Evolutionary conservation across 92 coral and sea anemone species (phyloP).

Genomic region (Meandrina meandrites): DNA sequence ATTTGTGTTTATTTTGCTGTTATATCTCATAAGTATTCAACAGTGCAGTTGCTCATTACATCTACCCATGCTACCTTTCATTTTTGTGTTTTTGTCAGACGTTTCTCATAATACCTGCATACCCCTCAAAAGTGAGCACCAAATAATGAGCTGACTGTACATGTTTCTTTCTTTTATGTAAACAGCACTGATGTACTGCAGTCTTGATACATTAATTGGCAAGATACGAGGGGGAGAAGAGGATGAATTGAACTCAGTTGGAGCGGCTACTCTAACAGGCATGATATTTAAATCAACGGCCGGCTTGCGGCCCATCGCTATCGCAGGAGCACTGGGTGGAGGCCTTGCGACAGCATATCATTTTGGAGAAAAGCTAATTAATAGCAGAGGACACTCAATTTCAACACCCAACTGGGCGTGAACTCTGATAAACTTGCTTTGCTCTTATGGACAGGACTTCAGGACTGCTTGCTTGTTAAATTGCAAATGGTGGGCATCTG

Average conservation of each 20-base stretch:
- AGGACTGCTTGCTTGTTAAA: neutral
- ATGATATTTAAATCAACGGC: constrained; percentile 91
- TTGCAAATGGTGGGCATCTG: constrained; percentile 1
- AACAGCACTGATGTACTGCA: constrained; percentile 80
- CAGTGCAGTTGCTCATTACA: no score
- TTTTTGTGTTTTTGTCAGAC: no score
- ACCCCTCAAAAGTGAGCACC: no score
- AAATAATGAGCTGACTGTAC: neutral
- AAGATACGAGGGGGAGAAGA: constrained; percentile 76
- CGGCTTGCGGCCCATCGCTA: constrained; percentile 90
- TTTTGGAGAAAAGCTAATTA: constrained; percentile 89
- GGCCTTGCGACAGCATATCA: constrained; percentile 84
- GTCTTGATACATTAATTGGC: constrained; percentile 71
- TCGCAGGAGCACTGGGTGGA: constrained; percentile 94
- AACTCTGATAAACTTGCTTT: neutral
- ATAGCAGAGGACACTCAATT: constrained; percentile 82
- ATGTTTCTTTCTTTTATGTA: neutral
- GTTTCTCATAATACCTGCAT: no score
- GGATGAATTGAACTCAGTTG: constrained; percentile 77
- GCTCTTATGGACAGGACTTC: neutral
- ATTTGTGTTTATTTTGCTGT: no score
- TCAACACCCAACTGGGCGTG: constrained; percentile 97
- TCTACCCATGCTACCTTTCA: no score
- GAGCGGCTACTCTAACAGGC: constrained; percentile 63
- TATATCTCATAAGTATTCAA: no score